These are phyloP conservation scores for Apus apus DNA, from an alignment of 2,113 vertebrate genomes.

Conservation along the genomic window DNA sequence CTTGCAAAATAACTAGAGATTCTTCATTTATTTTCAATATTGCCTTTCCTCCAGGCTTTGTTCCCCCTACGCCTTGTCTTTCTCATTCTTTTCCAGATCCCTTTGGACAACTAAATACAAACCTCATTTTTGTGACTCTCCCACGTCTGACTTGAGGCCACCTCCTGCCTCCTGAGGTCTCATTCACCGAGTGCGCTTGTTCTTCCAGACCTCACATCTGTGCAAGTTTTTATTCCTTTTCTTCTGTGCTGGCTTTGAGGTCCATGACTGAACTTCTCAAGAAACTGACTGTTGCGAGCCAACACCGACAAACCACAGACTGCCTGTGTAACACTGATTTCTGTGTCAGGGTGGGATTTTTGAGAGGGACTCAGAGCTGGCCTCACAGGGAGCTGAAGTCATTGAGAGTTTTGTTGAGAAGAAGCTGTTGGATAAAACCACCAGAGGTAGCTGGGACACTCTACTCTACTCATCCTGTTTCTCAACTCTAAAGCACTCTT, in stretches of 20 bases:
- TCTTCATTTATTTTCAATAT: not conserved
- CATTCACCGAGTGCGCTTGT: not conserved
- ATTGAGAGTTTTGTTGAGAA: not conserved
- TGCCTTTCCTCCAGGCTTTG: not conserved
- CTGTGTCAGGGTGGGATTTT: not conserved
- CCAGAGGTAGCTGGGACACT: not conserved
- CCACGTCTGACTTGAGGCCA: not conserved
- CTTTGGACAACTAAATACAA: constrained; percentile 10
- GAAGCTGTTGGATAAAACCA: not conserved
- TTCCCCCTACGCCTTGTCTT: not conserved
- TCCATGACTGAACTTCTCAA: not conserved
- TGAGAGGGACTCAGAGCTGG: not conserved
- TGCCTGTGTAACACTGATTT: not conserved
- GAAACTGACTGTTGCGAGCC: not conserved
- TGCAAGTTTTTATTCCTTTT: not conserved
- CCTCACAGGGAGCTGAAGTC: not conserved
- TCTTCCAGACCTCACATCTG: not conserved
- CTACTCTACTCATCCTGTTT: not conserved
- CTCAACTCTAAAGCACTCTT: not conserved
- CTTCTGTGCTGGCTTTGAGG: not conserved
- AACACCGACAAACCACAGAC: not conserved
- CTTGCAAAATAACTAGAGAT: not conserved
- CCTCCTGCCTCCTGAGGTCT: not conserved
- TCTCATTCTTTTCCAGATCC: not conserved
- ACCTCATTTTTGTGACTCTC: not conserved